These are phyloP conservation scores for Cryptomyrus ogoouensis DNA, from an alignment of 2,113 vertebrate genomes.

Conservation along the genomic window DNA sequence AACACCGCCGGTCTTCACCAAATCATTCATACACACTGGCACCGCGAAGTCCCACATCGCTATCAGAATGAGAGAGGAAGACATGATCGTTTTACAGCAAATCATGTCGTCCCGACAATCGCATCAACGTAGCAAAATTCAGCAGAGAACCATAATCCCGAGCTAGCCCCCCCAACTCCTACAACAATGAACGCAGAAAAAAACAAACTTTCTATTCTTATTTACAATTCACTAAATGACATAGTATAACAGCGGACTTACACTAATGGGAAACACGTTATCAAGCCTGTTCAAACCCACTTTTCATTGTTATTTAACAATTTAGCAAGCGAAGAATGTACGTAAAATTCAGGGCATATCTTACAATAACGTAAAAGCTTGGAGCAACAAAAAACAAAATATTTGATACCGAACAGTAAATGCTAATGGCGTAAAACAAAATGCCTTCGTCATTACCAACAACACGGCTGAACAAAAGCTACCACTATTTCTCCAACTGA, in stretches of 20 bases:
- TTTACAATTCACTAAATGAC: background rate
- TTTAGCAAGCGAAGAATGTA: background rate
- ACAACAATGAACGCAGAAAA: background rate
- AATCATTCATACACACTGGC: conserved; percentile 67
- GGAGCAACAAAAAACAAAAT: background rate
- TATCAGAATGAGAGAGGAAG: conserved; percentile 1
- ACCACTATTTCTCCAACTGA: background rate
- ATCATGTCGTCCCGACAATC: background rate
- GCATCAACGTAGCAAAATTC: background rate
- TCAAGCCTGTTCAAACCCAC: background rate
- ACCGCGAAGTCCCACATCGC: conserved; percentile 75
- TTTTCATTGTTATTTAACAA: background rate
- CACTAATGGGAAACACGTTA: background rate
- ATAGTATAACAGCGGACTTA: background rate
- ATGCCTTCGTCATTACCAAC: background rate
- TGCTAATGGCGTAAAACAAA: background rate
- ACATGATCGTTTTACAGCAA: background rate
- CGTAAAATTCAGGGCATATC: background rate
- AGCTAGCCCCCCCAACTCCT: background rate
- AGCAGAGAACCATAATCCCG: background rate
- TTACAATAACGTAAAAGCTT: background rate
- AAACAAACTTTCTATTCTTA: background rate
- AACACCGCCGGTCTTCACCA: conserved; percentile 67
- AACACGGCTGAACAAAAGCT: background rate
- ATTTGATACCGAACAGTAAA: background rate